A percentile compares a stretch with the other conserved stretches of the same genome.
These are phyloP conservation scores for Tylochromis polylepis DNA, from an alignment of 2,113 vertebrate species.

Conservation along the genomic window DNA sequence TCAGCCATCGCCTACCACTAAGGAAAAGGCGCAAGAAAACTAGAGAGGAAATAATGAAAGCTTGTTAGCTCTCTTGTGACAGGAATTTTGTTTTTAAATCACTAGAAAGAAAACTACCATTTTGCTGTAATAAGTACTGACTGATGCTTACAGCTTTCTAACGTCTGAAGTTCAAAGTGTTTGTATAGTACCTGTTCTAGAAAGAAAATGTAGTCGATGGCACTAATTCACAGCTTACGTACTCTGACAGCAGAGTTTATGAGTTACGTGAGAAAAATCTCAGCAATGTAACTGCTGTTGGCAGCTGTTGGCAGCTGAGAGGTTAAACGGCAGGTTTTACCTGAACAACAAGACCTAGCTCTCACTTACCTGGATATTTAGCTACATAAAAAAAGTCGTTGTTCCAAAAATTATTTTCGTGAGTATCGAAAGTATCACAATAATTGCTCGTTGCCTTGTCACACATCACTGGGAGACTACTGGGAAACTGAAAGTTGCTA, in stretches of 20 bases:
- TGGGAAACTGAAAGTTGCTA: neutral
- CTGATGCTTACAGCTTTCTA: neutral
- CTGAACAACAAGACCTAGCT: conserved; percentile 6
- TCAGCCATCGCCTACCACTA: conserved; percentile 37
- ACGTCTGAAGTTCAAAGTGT: neutral
- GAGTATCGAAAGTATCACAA: neutral
- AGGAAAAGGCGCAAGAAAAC: neutral
- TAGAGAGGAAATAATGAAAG: neutral
- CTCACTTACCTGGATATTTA: neutral
- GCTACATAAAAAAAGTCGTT: neutral
- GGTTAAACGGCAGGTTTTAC: conserved; percentile 38
- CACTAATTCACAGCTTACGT: neutral
- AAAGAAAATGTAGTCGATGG: neutral
- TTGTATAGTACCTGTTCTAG: neutral
- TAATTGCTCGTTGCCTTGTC: neutral
- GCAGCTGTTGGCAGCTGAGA: neutral
- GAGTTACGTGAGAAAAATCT: neutral
- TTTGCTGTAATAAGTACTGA: neutral
- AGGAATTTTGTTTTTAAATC: too few relatives aligned
- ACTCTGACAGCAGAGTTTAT: neutral
- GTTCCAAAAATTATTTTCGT: too few relatives aligned
- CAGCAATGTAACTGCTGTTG: neutral
- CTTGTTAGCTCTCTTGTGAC: neutral
- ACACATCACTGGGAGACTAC: neutral
- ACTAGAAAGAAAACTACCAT: too few relatives aligned